phyloP scores from a whole-genome alignment of 1,140 invertebrate species.

The Pogonomyrmex californicus region DNA sequence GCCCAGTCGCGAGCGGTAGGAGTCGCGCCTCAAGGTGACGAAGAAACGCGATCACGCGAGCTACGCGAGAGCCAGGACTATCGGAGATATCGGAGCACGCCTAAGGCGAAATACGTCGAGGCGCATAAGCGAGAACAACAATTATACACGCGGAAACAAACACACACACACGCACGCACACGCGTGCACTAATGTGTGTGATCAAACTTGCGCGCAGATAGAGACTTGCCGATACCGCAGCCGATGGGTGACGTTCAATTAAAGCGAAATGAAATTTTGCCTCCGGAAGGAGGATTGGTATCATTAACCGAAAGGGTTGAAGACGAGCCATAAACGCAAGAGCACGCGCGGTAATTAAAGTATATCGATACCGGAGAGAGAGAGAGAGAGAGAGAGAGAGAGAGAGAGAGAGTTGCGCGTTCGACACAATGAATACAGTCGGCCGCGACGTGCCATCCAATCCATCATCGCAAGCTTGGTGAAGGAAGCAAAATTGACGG shows the following conservation, averaged over 20 bases:
- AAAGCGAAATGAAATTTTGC: conserved; percentile 83
- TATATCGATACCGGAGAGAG: conserved; percentile 46
- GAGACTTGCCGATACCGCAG: not conserved
- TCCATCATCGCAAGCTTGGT: conserved; percentile 31
- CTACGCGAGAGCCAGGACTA: not conserved
- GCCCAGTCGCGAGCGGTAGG: not conserved
- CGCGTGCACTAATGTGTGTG: not conserved
- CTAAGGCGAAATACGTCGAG: not conserved
- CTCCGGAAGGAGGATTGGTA: conserved; percentile 3
- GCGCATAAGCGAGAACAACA: not conserved
- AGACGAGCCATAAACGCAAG: conserved; percentile 45
- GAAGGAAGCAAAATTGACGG: conserved; percentile 29
- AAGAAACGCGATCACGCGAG: conserved; percentile 32
- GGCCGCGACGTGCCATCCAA: conserved; percentile 18
- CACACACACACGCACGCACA: not conserved
- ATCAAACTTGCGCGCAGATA: not conserved
- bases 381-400: no score
- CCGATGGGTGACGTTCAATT: conserved; percentile 79
- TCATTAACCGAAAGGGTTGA: not conserved
- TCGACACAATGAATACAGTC: not conserved
- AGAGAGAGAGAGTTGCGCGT: conserved; percentile 12
- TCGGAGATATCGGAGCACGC: not conserved
- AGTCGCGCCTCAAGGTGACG: not conserved
- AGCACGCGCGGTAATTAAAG: conserved; percentile 62
- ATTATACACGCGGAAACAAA: not conserved